A percentile compares a stretch with the other conserved stretches of the same genome.
phyloP scores from a whole-genome alignment of 2,888 invertebrate genomes.

The Dromius quadrimaculatus region DNA sequence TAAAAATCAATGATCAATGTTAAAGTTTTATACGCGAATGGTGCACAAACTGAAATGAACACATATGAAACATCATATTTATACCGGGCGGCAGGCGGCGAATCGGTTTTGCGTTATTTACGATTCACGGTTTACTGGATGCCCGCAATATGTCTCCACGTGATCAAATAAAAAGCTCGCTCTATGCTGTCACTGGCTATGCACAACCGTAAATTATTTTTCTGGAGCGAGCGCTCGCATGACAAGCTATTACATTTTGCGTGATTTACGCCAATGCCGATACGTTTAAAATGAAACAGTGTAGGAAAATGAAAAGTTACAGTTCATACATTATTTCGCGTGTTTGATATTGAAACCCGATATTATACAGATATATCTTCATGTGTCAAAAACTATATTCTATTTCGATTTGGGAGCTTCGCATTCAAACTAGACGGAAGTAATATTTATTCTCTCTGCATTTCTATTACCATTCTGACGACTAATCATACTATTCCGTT shows the following conservation, averaged over 20 bases:
- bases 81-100: constrained; percentile 39
- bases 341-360: constrained; percentile 52
- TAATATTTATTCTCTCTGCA: too few relatives aligned
- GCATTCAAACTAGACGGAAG: too few relatives aligned
- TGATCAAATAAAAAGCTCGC: constrained; percentile 56
- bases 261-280: constrained; percentile 52
- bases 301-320: constrained; percentile 53
- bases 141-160: constrained; percentile 55
- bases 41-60: constrained; percentile 44
- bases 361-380: constrained; percentile 52
- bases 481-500: too few relatives aligned
- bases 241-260: constrained; percentile 52
- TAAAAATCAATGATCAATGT: constrained; percentile 52
- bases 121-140: constrained; percentile 55
- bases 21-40: constrained; percentile 28
- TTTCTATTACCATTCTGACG: too few relatives aligned
- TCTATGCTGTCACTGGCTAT: constrained; percentile 53
- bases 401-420: constrained; percentile 39
- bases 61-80: constrained; percentile 52
- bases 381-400: constrained; percentile 52
- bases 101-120: constrained; percentile 55
- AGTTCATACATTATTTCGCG: constrained; percentile 52
- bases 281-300: constrained; percentile 53
- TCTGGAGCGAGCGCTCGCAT: constrained; percentile 49
- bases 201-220: constrained; percentile 56